Evolutionary conservation across 2,113 vertebrate genomes (phyloP), one percentile per base, ranked within the genome.

Genomic region (Syngnathus floridae): DNA sequence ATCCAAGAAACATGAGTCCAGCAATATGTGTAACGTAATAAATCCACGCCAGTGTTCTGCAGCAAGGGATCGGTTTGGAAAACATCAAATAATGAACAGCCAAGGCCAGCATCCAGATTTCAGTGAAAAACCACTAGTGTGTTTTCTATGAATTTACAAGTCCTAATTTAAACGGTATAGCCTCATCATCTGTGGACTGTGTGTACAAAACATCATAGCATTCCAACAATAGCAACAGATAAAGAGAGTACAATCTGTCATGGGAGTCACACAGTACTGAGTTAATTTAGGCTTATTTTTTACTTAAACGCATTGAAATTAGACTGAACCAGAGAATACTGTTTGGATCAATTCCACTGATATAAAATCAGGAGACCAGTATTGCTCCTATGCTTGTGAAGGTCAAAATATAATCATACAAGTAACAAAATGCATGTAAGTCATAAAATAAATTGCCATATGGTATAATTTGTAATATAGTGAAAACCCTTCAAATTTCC

Each of bases 401-500:
- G 22, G 51, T 22, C 22, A 4, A 22, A 54, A 13, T 26, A 21
- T 9, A 35, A 56, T 16, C 6, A 56, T 16, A 16, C 6, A 35
- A 35, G 16, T 35, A 26, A 54, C 35, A 56, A 26, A 56, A 56
- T 35, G 13, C 54, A 56, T 56, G 13, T 0, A 31, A 56, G 54
- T 35, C 26, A 8, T 56, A 7, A 56, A 56, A 35, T 35, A 35
- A n/a, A 54, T 26, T 13, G 4, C 1, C 7, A 26, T 26, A 10
- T 5, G 21, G 10, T 13, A 54, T 26, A 57, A 45, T 40, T 48
- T 74, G n/a, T 66, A 65, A 79, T 81, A 67, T 26, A 26, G 38
- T 71, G 45, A 69, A 58, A 54, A 73, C 79, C 72, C 36, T 37
- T 52, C 21, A 65, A 58, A 48, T 67, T 77, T 65, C 48, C 36